These are phyloP conservation scores for Strigops habroptila DNA, from an alignment of 2,113 vertebrate genomes.

Conservation along the genomic window DNA sequence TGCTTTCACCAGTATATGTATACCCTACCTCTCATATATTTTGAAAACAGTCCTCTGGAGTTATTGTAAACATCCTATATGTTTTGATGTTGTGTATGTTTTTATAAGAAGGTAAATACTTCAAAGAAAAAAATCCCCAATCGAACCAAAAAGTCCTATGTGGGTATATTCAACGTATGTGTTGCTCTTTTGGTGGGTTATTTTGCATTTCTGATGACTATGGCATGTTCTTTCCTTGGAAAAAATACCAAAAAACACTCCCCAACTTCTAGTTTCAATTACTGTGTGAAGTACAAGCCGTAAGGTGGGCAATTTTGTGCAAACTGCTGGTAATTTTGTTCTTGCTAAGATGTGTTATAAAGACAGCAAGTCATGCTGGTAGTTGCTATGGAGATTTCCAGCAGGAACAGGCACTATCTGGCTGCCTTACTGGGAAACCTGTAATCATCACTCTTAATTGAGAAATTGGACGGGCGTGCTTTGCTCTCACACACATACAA, in stretches of 20 bases:
- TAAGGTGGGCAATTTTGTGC: slow-evolving; percentile 35
- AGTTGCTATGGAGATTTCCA: slow-evolving; percentile 74
- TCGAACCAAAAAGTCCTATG: not conserved
- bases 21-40: slow-evolving; percentile 9
- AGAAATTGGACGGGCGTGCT: not conserved
- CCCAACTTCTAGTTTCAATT: not conserved
- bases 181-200: not conserved
- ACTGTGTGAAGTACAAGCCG: not conserved
- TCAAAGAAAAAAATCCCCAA: not conserved
- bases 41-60: not conserved
- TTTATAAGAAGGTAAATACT: not conserved
- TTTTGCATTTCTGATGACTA: slow-evolving; percentile 19
- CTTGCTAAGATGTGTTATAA: slow-evolving; percentile 50
- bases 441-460: slow-evolving; percentile 33
- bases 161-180: not conserved
- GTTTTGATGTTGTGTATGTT: slow-evolving; percentile 54
- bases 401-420: not conserved
- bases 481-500: slow-evolving; percentile 24
- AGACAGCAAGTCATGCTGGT: slow-evolving; percentile 18
- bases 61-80: slow-evolving; percentile 31
- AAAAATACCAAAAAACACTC: not conserved
- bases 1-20: slow-evolving; percentile 18
- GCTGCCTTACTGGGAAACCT: slow-evolving; percentile 38
- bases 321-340: slow-evolving; percentile 40
- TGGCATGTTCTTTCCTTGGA: not conserved